phyloP scores from a whole-genome alignment of 2,888 invertebrate genomes.

The Pheosia tremula region DNA sequence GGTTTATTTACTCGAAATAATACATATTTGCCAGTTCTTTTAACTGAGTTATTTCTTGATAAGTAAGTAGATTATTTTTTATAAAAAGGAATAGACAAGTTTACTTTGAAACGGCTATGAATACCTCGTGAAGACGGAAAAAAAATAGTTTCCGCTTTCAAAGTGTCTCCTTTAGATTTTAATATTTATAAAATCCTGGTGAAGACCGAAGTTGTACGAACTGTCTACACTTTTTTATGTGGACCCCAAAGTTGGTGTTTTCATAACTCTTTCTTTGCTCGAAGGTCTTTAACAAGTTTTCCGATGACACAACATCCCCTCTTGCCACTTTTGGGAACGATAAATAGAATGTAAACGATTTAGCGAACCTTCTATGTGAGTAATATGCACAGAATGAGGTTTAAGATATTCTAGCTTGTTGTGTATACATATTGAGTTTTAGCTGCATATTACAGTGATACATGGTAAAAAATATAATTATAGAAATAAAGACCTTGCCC shows the following conservation, averaged over 20 bases:
- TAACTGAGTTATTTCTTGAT: no score
- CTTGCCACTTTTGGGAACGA: constrained; percentile 36
- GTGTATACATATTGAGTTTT: constrained; percentile 31
- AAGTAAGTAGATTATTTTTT: constrained; percentile 16
- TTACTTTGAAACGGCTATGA: constrained; percentile 47
- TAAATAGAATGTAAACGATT: constrained; percentile 54
- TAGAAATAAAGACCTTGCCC: not conserved
- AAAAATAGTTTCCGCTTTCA: constrained; percentile 63
- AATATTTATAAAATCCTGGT: constrained; percentile 75
- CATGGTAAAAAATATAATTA: not conserved
- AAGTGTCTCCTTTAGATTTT: constrained; percentile 67
- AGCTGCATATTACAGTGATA: constrained; percentile 5
- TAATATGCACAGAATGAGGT: constrained; percentile 37
- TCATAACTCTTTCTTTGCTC: constrained; percentile 76
- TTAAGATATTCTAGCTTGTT: constrained; percentile 36
- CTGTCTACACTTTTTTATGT: constrained; percentile 65
- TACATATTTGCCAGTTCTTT: not conserved
- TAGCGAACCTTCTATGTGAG: constrained; percentile 39
- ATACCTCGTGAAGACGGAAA: constrained; percentile 55
- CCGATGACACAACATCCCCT: constrained; percentile 64
- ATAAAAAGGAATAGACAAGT: constrained; percentile 31
- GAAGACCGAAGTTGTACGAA: constrained; percentile 66
- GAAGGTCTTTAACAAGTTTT: constrained; percentile 73
- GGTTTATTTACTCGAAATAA: not conserved
- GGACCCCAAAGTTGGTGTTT: constrained; percentile 74